Percentiles rank a stretch among this genome's conserved stretches.
Evolutionary conservation across 2,888 invertebrate genomes (phyloP).

Genomic region (Tetropium fuscum): DNA sequence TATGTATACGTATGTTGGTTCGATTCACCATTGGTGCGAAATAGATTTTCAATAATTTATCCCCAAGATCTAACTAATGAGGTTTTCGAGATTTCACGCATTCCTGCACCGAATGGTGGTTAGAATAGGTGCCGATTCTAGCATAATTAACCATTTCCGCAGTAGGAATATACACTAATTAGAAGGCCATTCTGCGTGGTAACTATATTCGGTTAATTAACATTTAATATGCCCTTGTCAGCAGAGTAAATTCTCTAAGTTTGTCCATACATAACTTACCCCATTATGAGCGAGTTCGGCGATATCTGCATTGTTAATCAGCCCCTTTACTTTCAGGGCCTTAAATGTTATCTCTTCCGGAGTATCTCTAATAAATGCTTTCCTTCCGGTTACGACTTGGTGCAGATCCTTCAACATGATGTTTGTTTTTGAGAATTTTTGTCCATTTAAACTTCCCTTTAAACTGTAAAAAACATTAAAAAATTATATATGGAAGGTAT

Average conservation of each 20-base stretch:
- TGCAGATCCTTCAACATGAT: constrained; percentile 59
- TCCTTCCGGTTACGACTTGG: constrained; percentile 64
- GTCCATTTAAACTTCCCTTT: constrained; percentile 58
- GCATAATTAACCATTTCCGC: no score
- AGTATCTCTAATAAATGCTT: constrained; percentile 50
- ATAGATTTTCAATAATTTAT: no score
- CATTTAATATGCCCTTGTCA: constrained; percentile 8
- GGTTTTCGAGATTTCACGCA: no score
- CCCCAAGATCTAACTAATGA: no score
- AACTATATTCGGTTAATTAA: constrained; percentile 16
- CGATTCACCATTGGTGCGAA: no score
- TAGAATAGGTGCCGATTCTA: no score
- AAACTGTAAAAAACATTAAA: constrained; percentile 50
- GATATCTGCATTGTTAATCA: constrained; percentile 56
- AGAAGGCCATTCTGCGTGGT: no score
- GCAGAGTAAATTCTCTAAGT: constrained; percentile 14
- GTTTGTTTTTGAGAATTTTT: constrained; percentile 56
- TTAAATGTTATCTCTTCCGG: constrained; percentile 49
- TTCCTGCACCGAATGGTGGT: no score
- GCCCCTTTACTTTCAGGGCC: constrained; percentile 55
- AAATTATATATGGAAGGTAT: no score
- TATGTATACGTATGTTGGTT: no score
- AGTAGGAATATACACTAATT: no score
- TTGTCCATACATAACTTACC: constrained; percentile 46
- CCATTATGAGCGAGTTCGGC: constrained; percentile 55